Percentiles rank a stretch among this genome's conserved stretches.
phyloP scores from a whole-genome alignment of 2,113 vertebrate species.

The Nothobranchius kuhntae region DNA sequence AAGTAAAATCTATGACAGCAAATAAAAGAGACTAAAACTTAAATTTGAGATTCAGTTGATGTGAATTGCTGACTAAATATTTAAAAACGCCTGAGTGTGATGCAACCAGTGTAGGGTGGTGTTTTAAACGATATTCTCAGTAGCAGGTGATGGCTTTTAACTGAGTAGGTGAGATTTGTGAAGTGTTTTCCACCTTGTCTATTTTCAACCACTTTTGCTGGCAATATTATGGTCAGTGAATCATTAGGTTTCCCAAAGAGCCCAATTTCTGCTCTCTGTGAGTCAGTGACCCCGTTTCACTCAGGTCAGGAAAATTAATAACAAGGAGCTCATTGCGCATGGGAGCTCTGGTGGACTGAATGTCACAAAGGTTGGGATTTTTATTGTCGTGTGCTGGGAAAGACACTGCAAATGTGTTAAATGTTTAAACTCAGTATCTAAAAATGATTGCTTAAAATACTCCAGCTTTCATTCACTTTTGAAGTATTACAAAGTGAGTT shows the following conservation, averaged over 20 bases:
- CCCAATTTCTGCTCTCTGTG: conserved; percentile 55
- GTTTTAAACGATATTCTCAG: conserved; percentile 6
- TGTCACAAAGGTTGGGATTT: conserved; percentile 48
- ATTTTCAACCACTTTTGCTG: conserved; percentile 60
- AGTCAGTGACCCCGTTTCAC: conserved; percentile 76
- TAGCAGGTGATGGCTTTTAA: conserved; percentile 29
- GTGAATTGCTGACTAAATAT: not conserved
- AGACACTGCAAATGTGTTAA: not conserved
- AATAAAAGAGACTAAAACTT: not conserved
- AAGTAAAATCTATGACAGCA: not conserved
- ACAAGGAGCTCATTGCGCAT: conserved; percentile 56
- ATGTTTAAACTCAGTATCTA: not conserved
- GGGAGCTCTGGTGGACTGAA: conserved; percentile 37
- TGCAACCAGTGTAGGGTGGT: no score
- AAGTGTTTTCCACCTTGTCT: conserved; percentile 59
- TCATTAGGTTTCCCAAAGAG: conserved; percentile 63
- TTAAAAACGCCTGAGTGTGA: no score
- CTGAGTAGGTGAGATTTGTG: conserved; percentile 34
- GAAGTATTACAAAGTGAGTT: not conserved
- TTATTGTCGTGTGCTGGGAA: not conserved
- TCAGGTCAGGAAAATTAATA: conserved; percentile 67
- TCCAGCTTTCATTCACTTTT: no score
- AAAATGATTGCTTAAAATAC: no score
- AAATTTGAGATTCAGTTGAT: not conserved
- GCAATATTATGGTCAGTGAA: conserved; percentile 61